Base-by-base conservation (phyloP, 2,113 vertebrate genomes). In the Cyphomyrus discorhynchus region DNA sequence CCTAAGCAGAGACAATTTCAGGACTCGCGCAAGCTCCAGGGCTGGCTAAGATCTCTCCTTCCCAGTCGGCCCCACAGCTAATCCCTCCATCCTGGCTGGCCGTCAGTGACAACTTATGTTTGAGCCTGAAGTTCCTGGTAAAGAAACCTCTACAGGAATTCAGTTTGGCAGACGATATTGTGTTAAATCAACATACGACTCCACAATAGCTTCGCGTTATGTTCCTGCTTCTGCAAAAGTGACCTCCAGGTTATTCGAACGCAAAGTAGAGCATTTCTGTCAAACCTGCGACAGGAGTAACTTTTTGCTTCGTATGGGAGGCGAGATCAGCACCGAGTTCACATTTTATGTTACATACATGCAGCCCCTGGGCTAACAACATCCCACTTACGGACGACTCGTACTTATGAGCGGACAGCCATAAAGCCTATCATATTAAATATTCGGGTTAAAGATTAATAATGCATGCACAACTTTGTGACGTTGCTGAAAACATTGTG, bases 131-230 rank as follows among this genome's bases (percentile, higher is more conserved):
- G 35, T 8, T 39, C 74, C 31, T 35, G 74, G 39, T 80, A 39
- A 77, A 77, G 35, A 42, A 53, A 88, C 39, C 17, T 66, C 19
- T 39, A 46, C 39, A 66, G 87, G 87, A 88, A 88, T 88, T 88
- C 87, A 66, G 17, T 66, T 88, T 66, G 87, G 39, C 19, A 62
- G 87, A 24, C 50, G 6, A 49, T 49, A 27, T 42, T n/a, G 53
- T n/a, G 87, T 46, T 80, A 80, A 31, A 42, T 80, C 74, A 80
- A 42, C 74, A 80, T 80, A 80, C 17, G 31, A 4, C 74, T 39
- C 31, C 31, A 80, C 74, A 74, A 74, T 74, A 27, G 66, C n/a
- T 35, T 74, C 27, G 11, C 3, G 1, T 19, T 19, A 19, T 39
- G 35, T 80, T 80, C 31, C 74, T 8, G 74, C 74, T 42, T 80